These are phyloP conservation scores for Dermatophagoides farinae DNA, from an alignment of 1,140 invertebrate species.

Conservation along the genomic window DNA sequence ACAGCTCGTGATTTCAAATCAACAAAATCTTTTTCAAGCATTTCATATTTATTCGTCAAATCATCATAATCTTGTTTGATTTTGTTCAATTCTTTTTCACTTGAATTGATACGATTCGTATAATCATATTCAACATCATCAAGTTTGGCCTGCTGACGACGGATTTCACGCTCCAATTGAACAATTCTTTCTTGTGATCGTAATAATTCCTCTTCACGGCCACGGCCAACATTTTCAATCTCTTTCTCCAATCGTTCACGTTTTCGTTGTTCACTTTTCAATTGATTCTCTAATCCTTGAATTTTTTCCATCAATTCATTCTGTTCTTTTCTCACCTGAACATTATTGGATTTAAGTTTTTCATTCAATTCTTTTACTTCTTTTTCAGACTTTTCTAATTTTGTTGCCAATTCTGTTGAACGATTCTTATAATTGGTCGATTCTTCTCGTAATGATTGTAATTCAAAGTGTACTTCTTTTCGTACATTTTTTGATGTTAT, in stretches of 20 bases:
- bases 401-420: constrained; percentile 32
- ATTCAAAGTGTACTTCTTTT: constrained; percentile 29
- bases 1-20: constrained; percentile 51
- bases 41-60: constrained; percentile 52
- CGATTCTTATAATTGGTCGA: constrained; percentile 27
- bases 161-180: constrained; percentile 22
- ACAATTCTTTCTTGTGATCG: constrained; percentile 31
- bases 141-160: constrained; percentile 11
- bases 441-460: constrained; percentile 32
- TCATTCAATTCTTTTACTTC: constrained; percentile 32
- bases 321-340: constrained; percentile 32
- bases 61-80: constrained; percentile 45
- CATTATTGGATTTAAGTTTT: constrained; percentile 32
- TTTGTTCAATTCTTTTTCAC: constrained; percentile 12
- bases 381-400: constrained; percentile 41
- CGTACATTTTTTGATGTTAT: constrained; percentile 28
- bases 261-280: constrained; percentile 41
- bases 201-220: constrained; percentile 41
- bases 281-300: constrained; percentile 38
- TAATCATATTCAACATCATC: constrained; percentile 17
- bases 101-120: constrained; percentile 9
- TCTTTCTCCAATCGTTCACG: constrained; percentile 37
- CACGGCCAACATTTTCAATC: constrained; percentile 38
- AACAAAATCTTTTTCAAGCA: constrained; percentile 58
- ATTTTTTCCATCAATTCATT: constrained; percentile 36